Conservation (phyloP, 2,113 vertebrate species). For the Cheirogaleus medius region DNA sequence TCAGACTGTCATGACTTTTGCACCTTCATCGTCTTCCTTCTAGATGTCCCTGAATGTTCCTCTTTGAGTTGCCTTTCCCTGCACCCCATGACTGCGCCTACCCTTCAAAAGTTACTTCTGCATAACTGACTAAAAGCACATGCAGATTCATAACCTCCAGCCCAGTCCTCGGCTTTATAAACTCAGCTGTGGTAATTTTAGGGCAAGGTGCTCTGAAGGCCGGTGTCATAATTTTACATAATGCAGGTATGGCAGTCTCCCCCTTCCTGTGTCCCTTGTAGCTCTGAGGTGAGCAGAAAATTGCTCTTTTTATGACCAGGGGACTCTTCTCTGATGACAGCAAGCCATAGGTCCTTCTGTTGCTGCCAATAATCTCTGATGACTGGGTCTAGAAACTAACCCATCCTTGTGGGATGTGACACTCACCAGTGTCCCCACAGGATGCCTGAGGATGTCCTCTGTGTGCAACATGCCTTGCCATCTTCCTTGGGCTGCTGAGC, state of each 20-base stretch:
- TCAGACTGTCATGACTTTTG: not conserved
- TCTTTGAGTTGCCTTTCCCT: not conserved
- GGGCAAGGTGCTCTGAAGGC: not conserved
- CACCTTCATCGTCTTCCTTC: not conserved
- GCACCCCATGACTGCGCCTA: not conserved
- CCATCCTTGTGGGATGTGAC: not conserved
- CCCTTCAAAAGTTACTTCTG: not conserved
- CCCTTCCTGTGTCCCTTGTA: not conserved
- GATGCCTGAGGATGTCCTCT: not conserved
- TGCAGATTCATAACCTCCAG: not conserved
- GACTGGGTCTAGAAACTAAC: not conserved
- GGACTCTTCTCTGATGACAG: not conserved
- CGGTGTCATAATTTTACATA: not conserved
- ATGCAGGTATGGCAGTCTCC: not conserved
- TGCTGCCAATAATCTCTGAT: not conserved
- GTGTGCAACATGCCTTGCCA: not conserved
- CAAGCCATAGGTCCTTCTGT: too few relatives aligned
- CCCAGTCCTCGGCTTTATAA: not conserved
- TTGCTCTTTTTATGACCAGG: not conserved
- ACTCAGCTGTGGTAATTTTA: not conserved
- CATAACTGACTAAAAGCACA: not conserved
- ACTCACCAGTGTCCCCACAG: not conserved
- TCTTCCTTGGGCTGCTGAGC: not conserved
- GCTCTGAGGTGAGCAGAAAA: not conserved
- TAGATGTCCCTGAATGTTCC: not conserved